Evolutionary conservation across 2,113 vertebrate genomes (phyloP).

Genomic region (Megaceryle torquata): DNA sequence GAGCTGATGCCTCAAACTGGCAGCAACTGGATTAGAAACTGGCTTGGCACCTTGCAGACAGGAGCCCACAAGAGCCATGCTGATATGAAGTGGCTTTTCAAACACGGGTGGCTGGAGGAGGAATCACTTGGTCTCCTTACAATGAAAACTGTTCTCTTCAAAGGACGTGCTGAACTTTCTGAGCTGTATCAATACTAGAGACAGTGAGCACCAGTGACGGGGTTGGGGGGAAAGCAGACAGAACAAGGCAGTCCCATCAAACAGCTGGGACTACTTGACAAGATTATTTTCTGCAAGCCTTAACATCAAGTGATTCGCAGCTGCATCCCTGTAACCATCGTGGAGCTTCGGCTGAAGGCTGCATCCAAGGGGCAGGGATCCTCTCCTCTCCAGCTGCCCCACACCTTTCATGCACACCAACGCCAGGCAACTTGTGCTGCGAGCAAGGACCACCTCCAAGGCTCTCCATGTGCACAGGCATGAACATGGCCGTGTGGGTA

Average conservation of each 20-base stretch:
- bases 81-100: neutral
- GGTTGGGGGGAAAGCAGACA: neutral
- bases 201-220: neutral
- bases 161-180: neutral
- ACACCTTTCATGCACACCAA: fast-evolving
- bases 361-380: neutral
- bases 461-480: neutral
- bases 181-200: neutral
- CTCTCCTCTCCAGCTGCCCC: neutral
- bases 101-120: fast-evolving
- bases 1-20: neutral
- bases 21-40: fast-evolving
- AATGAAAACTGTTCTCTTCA: neutral
- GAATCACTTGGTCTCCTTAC: neutral
- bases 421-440: neutral
- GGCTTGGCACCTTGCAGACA: neutral
- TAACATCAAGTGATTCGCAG: neutral
- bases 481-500: fast-evolving
- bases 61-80: neutral
- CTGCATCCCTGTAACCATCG: neutral
- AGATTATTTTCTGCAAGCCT: neutral
- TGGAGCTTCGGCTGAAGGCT: neutral
- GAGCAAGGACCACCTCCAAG: fast-evolving
- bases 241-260: neutral
- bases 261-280: neutral